A percentile compares a stretch with the other conserved stretches of the same genome.
phyloP scores from a whole-genome alignment of 2,113 vertebrate genomes.

The Hydrolagus affinis region DNA sequence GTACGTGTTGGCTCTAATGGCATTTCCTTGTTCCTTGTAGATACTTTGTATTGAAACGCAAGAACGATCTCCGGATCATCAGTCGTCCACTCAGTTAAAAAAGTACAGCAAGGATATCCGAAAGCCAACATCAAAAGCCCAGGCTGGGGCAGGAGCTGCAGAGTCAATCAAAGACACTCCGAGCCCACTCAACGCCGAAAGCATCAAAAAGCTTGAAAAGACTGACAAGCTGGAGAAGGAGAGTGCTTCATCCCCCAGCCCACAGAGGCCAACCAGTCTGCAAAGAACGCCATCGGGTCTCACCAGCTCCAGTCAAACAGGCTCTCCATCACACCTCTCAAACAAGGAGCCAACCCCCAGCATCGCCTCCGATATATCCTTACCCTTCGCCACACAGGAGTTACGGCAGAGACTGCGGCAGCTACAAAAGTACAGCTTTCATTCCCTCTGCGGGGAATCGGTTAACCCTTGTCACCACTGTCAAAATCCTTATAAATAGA shows the following conservation, averaged over 20 bases:
- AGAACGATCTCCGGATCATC: conserved; percentile 54
- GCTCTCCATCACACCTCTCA: conserved; percentile 64
- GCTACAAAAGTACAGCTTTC: conserved; percentile 73
- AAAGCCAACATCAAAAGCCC: neutral
- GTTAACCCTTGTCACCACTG: too few species aligned
- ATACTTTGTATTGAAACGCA: conserved; percentile 68
- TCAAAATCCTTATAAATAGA: too few species aligned
- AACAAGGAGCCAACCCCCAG: conserved; percentile 87
- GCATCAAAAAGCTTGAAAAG: conserved; percentile 41
- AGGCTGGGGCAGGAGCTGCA: conserved; percentile 24
- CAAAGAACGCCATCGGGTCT: conserved; percentile 69
- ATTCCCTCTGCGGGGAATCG: neutral
- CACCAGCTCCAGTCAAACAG: conserved; percentile 51
- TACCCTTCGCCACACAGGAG: conserved; percentile 81
- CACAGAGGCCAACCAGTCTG: conserved; percentile 48
- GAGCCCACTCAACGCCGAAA: conserved; percentile 50
- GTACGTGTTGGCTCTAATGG: conserved; percentile 21
- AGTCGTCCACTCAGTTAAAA: conserved; percentile 67
- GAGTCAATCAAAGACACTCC: conserved; percentile 41
- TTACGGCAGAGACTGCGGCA: conserved; percentile 77
- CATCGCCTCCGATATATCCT: conserved; percentile 89
- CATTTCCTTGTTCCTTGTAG: conserved; percentile 45
- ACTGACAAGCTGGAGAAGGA: conserved; percentile 43
- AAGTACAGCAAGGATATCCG: conserved; percentile 39
- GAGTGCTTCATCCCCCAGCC: conserved; percentile 45